Percentiles rank a stretch among this genome's conserved stretches.
phyloP scores from a whole-genome alignment of 2,113 vertebrate genomes.

The Anser cygnoides region DNA sequence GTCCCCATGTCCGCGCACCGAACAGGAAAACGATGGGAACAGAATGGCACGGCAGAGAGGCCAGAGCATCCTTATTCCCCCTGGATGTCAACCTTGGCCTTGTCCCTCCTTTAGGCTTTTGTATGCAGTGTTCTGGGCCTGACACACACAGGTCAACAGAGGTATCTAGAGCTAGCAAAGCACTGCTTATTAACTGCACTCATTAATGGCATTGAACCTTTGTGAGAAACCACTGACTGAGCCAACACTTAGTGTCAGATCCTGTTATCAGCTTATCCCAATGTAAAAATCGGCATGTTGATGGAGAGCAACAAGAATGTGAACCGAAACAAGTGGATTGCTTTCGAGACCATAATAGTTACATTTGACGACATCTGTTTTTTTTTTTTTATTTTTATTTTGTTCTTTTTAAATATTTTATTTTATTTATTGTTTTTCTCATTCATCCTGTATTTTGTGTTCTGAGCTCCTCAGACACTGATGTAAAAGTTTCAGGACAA shows the following conservation, averaged over 20 bases:
- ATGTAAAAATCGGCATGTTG: accelerated
- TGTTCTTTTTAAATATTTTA: neutral
- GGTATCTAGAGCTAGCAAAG: neutral
- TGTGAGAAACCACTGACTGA: neutral
- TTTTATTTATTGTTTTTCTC: neutral
- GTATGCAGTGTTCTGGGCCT: accelerated
- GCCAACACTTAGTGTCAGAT: accelerated
- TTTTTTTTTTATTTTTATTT: neutral
- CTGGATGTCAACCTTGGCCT: neutral
- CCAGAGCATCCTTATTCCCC: neutral
- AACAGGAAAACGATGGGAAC: accelerated
- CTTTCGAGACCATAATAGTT: neutral
- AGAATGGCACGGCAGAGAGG: accelerated
- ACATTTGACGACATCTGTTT: neutral
- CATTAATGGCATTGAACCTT: accelerated
- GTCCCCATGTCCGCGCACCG: accelerated
- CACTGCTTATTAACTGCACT: neutral
- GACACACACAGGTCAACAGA: accelerated
- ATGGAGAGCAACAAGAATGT: accelerated
- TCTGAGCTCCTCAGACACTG: neutral
- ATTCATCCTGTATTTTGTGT: neutral
- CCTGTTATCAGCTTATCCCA: neutral
- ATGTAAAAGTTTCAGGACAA: neutral
- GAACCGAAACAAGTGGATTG: neutral
- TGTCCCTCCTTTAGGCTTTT: accelerated